Evolutionary conservation across 2,888 invertebrate genomes (phyloP), one percentile per base, ranked within the genome.

Genomic region (Allophyes oxyacanthae): DNA sequence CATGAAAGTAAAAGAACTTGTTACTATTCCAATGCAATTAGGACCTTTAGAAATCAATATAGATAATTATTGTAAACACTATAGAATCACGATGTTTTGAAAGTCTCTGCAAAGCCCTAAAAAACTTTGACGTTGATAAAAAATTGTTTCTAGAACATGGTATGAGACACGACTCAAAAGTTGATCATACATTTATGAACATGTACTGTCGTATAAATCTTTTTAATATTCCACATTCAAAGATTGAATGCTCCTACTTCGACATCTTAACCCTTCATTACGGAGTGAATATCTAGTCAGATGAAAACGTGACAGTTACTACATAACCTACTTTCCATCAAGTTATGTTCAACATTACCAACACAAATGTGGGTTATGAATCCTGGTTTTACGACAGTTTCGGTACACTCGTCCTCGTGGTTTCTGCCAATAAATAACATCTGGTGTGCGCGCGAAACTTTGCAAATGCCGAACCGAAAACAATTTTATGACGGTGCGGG

Each of bases 331-430:
- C 64, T 75, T 79, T 56, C 49, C 28, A 45, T 46, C 40, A 52
- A 64, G 52, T 66, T 60, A 54, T 59, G 38, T 53, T 43, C 42
- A 55, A 62, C 59, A 59, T 63, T 57, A 65, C 55, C 64, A 64
- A 64, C 64, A 64, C 66, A 74, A 74, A 78, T 75, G 77, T 75
- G 63, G 67, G 72, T 64, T 76, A 74, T 68, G 78, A 76, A 77
- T 75, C 73, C 70, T 63, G 67, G 68, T 72, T 82, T 82, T 81
- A 81, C 79, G 81, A 81, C 68, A 75, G 66, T 75, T 68, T 64
- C 34, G 61, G 68, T 72, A 61, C 59, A 67, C 64, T 51, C 50
- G 63, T 63, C 55, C 73, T 72, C 64, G 69, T 72, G 74, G 77
- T 63, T 72, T 65, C 54, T 28, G 41, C 62, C 72, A 69, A 77